A percentile compares a stretch with the other conserved stretches of the same genome.
Evolutionary conservation across 1,140 invertebrate genomes (phyloP).

Genomic region (Gonatopus flavifemur): DNA sequence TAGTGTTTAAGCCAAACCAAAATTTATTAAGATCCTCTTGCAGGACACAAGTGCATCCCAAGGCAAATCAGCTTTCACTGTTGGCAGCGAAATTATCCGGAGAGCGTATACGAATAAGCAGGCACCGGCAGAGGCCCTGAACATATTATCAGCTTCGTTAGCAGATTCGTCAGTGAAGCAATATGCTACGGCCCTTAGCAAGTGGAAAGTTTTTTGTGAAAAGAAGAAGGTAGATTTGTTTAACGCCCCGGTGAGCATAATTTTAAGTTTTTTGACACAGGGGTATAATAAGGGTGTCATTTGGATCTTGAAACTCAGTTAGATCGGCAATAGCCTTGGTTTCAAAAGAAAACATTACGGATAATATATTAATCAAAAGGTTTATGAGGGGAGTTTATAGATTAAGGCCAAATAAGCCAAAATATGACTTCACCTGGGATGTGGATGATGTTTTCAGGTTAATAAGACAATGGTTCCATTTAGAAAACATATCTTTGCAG

Average conservation of each 20-base stretch:
- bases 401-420: not conserved
- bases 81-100: slow-evolving; percentile 17
- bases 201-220: not conserved
- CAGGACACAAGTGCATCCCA: slow-evolving; percentile 19
- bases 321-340: not conserved
- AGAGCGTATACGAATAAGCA: not conserved
- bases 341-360: not conserved
- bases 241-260: not conserved
- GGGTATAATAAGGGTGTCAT: not conserved
- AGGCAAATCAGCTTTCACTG: slow-evolving; percentile 23
- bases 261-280: slow-evolving; percentile 43
- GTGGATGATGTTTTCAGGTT: not conserved
- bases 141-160: not conserved
- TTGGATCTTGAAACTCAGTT: not conserved
- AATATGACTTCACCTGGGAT: not conserved
- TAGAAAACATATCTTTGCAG: not conserved
- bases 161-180: slow-evolving; percentile 3
- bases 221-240: not conserved
- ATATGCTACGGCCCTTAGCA: not conserved
- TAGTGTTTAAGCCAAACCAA: slow-evolving; percentile 16
- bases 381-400: not conserved
- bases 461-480: not conserved
- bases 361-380: not conserved
- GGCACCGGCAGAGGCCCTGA: not conserved
- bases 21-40: slow-evolving; percentile 20